Base-by-base conservation (phyloP, 2,797 vertebrate species). In the Rhinella marina region DNA sequence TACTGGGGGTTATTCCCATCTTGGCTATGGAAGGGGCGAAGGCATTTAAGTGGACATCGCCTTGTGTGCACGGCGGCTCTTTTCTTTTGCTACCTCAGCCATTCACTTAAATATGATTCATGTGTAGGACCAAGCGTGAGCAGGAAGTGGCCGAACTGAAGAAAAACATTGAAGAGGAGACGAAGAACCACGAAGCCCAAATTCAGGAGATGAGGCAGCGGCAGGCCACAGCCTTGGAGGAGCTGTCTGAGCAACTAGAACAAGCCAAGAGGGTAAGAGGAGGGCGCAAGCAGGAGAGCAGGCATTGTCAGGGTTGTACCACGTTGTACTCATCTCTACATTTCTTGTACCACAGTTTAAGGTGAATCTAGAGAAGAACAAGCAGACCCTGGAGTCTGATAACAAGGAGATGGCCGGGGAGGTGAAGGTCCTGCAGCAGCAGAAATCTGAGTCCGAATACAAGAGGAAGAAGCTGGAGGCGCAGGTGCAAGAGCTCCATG, bases 101-200 rank as follows among this genome's bases (percentile, higher is more conserved):
- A 4, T 48, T 81, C 41, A 50, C 19, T 75, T 50, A n/a, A 41
- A 50, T 52, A 11, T 29, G 14, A 27, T 52, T 66, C 52, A 68
- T 72, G 62, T 91, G 0, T 87, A 99, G 98, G 92, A 97, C 96
- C 75, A 99, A 99, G 86, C 94, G 98, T 56, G 98, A 99, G 88
- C 98, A 97, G 91, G 98, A 99, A 92, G 98, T 99, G 89, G 96
- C 98, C 3, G 98, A 99, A 84, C 94, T 99, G 87, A 99, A 99
- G 94, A 99, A 99, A 92, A 96, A 96, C 77, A 98, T 99, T 0
- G 98, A 99, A 87, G 98, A 99, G 41, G 98, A 99, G 92, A 94
- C 95, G 1, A 97, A 96, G 93, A 99, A 97, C 93, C 98, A 99
- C 0, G 98, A 99, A 88, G 96, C 96, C 32, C 98, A 99, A 92